Conservation (phyloP, 2,797 vertebrate genomes). For the Artibeus jamaicensis region DNA sequence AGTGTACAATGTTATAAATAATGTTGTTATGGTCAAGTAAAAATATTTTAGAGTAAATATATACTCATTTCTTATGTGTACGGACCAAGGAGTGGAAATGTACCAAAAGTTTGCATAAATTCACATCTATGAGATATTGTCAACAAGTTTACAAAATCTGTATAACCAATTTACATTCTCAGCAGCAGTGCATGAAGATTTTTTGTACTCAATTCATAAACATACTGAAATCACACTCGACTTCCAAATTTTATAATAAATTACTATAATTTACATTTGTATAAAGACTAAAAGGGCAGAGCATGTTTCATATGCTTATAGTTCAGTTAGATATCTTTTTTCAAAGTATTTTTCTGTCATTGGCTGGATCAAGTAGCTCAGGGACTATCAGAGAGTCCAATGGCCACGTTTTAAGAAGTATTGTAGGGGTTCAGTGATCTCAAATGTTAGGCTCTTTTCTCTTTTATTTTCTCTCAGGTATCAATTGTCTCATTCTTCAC, state of each 20-base stretch:
- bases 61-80: background rate
- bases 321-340: background rate
- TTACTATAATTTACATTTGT: background rate
- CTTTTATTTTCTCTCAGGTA: background rate
- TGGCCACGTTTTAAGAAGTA: background rate
- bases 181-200: background rate
- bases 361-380: background rate
- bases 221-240: too few species aligned
- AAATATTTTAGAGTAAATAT: background rate
- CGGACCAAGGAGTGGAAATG: background rate
- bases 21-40: background rate
- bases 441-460: background rate
- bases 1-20: background rate
- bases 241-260: too few species aligned
- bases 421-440: background rate
- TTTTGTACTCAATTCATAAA: background rate
- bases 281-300: background rate
- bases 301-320: background rate
- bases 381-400: background rate
- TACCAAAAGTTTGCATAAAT: background rate
- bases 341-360: background rate
- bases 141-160: background rate
- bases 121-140: background rate
- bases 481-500: background rate
- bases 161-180: background rate